Evolutionary conservation across 2,888 invertebrate species (phyloP), one percentile per base, ranked within the genome.

Genomic region (Tetranychus truncatus): DNA sequence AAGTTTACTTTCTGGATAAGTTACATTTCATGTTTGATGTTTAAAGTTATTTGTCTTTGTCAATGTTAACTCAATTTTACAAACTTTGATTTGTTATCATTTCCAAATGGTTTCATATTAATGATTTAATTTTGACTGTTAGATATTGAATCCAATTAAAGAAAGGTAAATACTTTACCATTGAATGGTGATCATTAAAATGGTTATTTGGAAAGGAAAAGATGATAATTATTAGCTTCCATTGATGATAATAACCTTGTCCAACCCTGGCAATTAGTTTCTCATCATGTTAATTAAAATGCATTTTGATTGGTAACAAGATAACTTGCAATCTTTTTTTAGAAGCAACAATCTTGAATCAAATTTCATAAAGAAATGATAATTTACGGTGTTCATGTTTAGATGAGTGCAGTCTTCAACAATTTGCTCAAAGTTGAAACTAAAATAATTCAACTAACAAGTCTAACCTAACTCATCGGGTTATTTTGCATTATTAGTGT

Each of bases 261-360:
- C 55, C 55, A 55, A 55, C 55, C 55, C 55, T 55, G 55, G 55
- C 55, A 55, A 55, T 55, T 55, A 55, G 55, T 55, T 55, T 55
- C 55, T 55, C 55, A 55, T 55, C 55, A 55, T 55, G 55, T 55
- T 55, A 55, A 55, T 55, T 55, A 55, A 55, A 55, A 55, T 15
- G 55, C 55, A 55, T 55, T 55, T 55, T 55, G 55, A 55, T 55
- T 55, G 55, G 55, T 55, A 55, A 55, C 55, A 55, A 55, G 55
- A 55, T 55, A 55, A 55, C 55, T 2, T 1, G 55, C 15, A 55
- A 55, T 55, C 55, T 55, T 55, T 55, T 55, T 55, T 55, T 55
- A 55, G 55, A 9, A 55, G 15, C 55, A 34, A 34, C 34, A 34
- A 34, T 34, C 34, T 34, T 34, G 34, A 34, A 34, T 34, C 34